Evolutionary conservation across 2,888 invertebrate species (phyloP), one percentile per base, ranked within the genome.

Genomic region (Drosophila austrosaltans): DNA sequence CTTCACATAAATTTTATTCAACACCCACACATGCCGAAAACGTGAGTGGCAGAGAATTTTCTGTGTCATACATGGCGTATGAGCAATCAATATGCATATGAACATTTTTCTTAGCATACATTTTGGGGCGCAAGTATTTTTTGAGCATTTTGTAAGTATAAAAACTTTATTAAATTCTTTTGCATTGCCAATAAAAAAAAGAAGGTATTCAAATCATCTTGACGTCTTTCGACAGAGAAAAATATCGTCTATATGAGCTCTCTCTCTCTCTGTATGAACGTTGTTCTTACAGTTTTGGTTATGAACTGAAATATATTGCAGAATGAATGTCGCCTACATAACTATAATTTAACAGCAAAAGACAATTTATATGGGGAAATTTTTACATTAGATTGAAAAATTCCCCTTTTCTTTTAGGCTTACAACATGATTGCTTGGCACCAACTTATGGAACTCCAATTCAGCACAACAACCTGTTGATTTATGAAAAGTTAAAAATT

Each of bases 381-480:
- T 39, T 57, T 6, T 1, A 12, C 12, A 22, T 22, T 5, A 28
- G 5, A 3, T 25, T n/a, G 6, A 20, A 16, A 22, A 30, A 12
- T 57, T 57, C 32, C 12, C 57, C 20, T 0, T 1, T 36, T 36
- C 8, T 16, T 8, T 7, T 30, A 8, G 12, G 12, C 20, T 39
- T 57, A 20, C 22, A 57, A 57, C 57, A 57, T 39, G 57, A 25
- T n/a, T 12, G 12, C 28, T 53, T 53, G 10, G 36, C 22, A 10
- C 4, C 22, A 10, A 48, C 48, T 10, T 6, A 39, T 36, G 12
- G 22, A 57, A 25, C 57, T 57, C 2, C 3, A 8, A 25, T 22
- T 48, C 20, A 57, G 4, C 32, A 22, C 20, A 57, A 39, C 22
- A 12, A 57, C 57, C 57, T 57, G 57, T 57, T 57, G 57, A 57